These are phyloP conservation scores for Pempheris klunzingeri DNA, from an alignment of 2,797 vertebrate species.

Conservation along the genomic window DNA sequence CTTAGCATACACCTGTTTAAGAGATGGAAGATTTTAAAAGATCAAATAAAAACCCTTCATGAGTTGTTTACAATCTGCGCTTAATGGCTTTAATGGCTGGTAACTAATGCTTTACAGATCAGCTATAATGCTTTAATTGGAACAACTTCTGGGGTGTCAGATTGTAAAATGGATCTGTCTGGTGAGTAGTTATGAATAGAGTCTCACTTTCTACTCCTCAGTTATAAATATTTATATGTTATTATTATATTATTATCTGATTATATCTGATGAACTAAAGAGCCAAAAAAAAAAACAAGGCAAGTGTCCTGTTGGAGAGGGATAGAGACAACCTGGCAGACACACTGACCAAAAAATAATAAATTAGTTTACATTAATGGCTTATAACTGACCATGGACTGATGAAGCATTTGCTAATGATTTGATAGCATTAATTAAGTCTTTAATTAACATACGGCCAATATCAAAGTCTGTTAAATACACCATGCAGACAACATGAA, in stretches of 20 bases:
- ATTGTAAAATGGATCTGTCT: background rate
- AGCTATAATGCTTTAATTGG: background rate
- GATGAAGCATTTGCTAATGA: background rate
- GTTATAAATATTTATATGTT: background rate
- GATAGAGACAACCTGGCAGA: background rate
- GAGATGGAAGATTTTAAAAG: background rate
- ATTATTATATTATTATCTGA: too few species aligned
- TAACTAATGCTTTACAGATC: background rate
- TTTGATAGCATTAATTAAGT: background rate
- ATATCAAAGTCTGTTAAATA: background rate
- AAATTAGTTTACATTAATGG: background rate
- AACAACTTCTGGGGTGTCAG: background rate
- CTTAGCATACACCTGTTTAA: background rate
- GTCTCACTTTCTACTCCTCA: background rate
- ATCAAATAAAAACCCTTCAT: slow-evolving; percentile 7
- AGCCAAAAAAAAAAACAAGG: background rate
- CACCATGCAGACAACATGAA: background rate
- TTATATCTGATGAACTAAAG: slow-evolving; percentile 2
- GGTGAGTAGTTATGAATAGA: background rate
- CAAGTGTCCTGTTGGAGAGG: background rate
- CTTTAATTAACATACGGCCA: background rate
- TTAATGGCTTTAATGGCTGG: background rate
- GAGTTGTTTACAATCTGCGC: background rate
- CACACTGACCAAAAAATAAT: background rate
- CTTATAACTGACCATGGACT: background rate